Evolutionary conservation across 35 echinoderm and acorn worm species (phyloP).

Genomic region (Heliocidaris erythrogramma): DNA sequence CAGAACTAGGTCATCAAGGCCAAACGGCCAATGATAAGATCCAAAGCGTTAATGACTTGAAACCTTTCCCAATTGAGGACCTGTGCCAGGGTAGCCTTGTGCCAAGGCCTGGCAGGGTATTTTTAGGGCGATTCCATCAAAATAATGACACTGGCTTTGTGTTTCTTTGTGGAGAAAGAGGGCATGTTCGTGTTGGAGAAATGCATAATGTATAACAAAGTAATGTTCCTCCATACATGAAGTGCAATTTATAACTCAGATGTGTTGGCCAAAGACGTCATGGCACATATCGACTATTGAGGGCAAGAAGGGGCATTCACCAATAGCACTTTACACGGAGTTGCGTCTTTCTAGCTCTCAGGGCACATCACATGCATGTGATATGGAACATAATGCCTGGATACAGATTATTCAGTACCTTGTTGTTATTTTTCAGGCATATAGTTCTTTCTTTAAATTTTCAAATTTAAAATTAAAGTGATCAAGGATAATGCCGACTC

Average conservation of each 20-base stretch:
- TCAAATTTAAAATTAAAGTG: no score
- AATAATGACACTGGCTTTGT: not conserved
- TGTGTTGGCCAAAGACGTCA: not conserved
- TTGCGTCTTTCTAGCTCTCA: no score
- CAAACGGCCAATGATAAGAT: not conserved
- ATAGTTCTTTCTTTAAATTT: no score
- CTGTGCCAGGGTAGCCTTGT: not conserved
- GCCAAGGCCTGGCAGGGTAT: not conserved
- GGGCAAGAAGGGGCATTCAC: not conserved
- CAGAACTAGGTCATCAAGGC: not conserved
- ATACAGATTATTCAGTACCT: no score
- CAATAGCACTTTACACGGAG: no score
- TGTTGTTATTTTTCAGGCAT: no score
- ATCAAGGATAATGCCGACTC: no score
- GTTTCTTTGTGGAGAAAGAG: not conserved
- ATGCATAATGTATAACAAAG: not conserved
- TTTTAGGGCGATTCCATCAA: not conserved
- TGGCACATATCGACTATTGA: no score
- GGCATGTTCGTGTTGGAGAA: not conserved
- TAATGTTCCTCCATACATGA: not conserved
- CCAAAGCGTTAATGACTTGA: constrained; percentile 10
- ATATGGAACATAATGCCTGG: no score
- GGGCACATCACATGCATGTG: no score
- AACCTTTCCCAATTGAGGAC: not conserved
- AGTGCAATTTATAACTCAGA: not conserved